Percentiles rank a stretch among this genome's conserved stretches.
These are phyloP conservation scores for Zaprionus nigranus DNA, from an alignment of 1,140 invertebrate genomes.

Conservation along the genomic window DNA sequence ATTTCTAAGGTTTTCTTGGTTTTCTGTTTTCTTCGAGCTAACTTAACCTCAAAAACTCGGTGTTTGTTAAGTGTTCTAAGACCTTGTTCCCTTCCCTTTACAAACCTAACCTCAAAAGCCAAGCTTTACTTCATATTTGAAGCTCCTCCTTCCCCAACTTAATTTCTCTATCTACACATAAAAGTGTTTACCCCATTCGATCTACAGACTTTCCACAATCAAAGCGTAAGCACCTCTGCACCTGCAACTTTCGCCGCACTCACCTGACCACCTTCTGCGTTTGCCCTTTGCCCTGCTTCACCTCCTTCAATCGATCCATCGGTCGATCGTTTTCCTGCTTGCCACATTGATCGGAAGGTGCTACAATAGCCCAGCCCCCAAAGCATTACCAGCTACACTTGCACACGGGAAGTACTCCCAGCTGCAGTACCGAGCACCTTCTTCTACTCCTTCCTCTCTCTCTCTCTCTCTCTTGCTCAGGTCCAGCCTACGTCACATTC, in stretches of 20 bases:
- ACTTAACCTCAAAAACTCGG: neutral
- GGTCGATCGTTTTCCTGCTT: neutral
- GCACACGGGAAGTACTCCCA: slow-evolving; percentile 14
- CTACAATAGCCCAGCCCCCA: slow-evolving; percentile 65
- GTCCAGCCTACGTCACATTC: slow-evolving; percentile 71
- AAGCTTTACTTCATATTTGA: neutral
- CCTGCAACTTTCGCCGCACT: neutral
- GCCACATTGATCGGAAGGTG: slow-evolving; percentile 44
- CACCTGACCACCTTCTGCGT: neutral
- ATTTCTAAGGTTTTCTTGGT: too few species aligned
- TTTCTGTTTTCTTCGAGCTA: too few species aligned
- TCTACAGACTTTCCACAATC: slow-evolving; percentile 1
- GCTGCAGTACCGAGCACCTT: neutral
- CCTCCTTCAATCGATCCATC: neutral
- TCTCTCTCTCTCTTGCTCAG: neutral
- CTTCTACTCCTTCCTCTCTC: neutral
- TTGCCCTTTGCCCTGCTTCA: slow-evolving; percentile 17
- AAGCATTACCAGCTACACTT: slow-evolving; percentile 75
- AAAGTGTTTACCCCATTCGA: neutral
- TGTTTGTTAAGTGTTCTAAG: too few species aligned
- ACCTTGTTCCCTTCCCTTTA: neutral
- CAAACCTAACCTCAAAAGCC: neutral
- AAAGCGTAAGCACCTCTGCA: neutral
- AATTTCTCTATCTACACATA: neutral
- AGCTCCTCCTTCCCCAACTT: neutral